Base-by-base conservation (phyloP, 1,140 invertebrate species). In the Papilio polytes region DNA sequence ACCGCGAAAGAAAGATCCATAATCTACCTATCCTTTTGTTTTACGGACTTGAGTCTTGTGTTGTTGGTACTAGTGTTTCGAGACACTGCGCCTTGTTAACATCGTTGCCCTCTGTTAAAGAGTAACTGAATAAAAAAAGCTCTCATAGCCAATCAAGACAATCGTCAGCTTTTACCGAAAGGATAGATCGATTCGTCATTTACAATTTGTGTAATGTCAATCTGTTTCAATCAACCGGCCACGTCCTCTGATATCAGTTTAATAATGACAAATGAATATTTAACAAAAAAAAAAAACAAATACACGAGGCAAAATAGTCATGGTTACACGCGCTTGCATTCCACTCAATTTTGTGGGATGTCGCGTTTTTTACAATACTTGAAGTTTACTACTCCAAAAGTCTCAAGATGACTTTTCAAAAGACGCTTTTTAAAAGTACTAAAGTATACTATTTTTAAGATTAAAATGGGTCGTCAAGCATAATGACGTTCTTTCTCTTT, bases 181-280 rank as follows among this genome's bases (percentile, higher is more conserved):
- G 87, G 84, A 90, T 83, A 78, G 88, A 94, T 94, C 89, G 91
- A 92, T 94, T 94, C 87, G 92, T 93, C 92, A 94, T 94, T 92
- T 94, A 88, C 91, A 92, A 92, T 92, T 92, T 89, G 87, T 90
- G 81, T 89, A 93, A 94, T 93, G 91, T 93, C 91, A 94, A 91
- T 93, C 86, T 91, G 83, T 90, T 85, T 89, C 89, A 89, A 91
- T 81, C 31, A 18, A 15, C 15, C 63, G 13, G 41, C 74, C 81
- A 81, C 78, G 63, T 80, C 59, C 59, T 36, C 74, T 74, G 44
- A 41, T 44, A 44, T 48, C 31, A 63, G 74, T 80, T 59, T 22
- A 74, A 63, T 63, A 12, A 22, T 66, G 63, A 66, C 26, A 66
- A 66, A 66, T 66, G 22, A 31, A 66, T 66, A 36, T 66, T 66